A percentile compares a stretch with the other conserved stretches of the same genome.
phyloP scores from a whole-genome alignment of 2,797 vertebrate species.

The Pipistrellus pygmaeus region DNA sequence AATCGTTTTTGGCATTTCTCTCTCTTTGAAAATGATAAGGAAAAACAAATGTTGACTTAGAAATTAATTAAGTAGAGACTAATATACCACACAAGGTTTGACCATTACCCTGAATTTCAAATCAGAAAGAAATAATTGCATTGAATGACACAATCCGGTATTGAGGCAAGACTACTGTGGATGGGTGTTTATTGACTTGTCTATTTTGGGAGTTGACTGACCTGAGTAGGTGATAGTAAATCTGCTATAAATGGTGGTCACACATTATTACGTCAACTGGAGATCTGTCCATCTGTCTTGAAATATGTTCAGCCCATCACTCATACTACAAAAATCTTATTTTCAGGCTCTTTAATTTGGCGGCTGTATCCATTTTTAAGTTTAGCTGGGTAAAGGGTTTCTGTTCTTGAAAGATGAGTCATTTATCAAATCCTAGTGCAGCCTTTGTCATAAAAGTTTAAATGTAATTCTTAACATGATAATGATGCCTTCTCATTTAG shows the following conservation, averaged over 20 bases:
- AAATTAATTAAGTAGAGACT: conserved; percentile 59
- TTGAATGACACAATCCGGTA: neutral
- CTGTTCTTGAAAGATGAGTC: conserved; percentile 49
- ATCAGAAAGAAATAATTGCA: neutral
- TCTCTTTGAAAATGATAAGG: conserved; percentile 63
- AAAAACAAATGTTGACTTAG: conserved; percentile 38
- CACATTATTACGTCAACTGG: conserved; percentile 10
- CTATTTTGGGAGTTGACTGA: neutral
- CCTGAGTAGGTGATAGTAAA: neutral
- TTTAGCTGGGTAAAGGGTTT: conserved; percentile 47
- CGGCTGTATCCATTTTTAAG: neutral
- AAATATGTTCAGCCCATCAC: conserved; percentile 53
- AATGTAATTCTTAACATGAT: neutral
- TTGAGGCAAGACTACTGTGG: neutral
- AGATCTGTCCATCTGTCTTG: conserved; percentile 47
- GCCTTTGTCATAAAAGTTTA: conserved; percentile 37
- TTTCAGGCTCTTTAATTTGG: conserved; percentile 30
- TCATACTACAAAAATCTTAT: conserved; percentile 1
- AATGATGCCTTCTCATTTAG: conserved; percentile 12
- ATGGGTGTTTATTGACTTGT: neutral
- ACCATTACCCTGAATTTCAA: conserved; percentile 31
- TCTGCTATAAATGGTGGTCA: neutral
- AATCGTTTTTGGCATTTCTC: conserved; percentile 53
- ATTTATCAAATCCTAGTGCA: conserved; percentile 29
- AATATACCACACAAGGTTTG: neutral